phyloP scores from a whole-genome alignment of 1,140 invertebrate genomes.

The Bacillus rossius region DNA sequence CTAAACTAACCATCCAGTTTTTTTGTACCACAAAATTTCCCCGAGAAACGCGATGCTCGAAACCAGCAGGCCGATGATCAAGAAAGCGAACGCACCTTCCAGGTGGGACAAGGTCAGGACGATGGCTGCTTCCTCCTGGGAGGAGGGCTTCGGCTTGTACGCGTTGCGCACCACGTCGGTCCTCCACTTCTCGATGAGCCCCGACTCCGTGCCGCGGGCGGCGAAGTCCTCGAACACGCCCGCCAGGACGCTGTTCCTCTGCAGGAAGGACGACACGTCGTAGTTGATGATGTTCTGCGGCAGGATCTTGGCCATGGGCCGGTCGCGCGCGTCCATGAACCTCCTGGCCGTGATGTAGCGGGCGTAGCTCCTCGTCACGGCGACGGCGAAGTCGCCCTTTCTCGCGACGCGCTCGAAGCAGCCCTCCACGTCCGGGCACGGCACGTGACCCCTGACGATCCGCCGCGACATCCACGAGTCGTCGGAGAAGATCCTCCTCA shows the following conservation, averaged over 20 bases:
- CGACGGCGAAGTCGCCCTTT: neutral
- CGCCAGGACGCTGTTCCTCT: neutral
- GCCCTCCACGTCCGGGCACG: neutral
- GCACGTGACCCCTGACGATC: neutral
- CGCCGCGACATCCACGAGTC: neutral
- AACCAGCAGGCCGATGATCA: neutral
- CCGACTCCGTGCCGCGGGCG: neutral
- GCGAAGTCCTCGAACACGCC: neutral
- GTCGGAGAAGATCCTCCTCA: neutral
- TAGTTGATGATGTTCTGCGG: neutral
- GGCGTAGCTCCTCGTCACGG: neutral
- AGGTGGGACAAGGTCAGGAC: neutral
- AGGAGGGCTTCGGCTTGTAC: neutral
- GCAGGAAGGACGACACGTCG: neutral
- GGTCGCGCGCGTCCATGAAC: neutral
- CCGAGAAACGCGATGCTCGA: neutral
- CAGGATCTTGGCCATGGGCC: neutral
- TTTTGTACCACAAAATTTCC: neutral
- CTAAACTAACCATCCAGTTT: too few species aligned
- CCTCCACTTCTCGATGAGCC: neutral
- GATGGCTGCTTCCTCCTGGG: neutral
- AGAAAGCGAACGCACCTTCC: neutral
- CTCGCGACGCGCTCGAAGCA: neutral
- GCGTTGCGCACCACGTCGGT: neutral
- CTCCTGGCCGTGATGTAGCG: neutral